A percentile compares a stretch with the other conserved stretches of the same genome.
These are phyloP conservation scores for Baccha elongata DNA, from an alignment of 2,888 invertebrate genomes.

Conservation along the genomic window DNA sequence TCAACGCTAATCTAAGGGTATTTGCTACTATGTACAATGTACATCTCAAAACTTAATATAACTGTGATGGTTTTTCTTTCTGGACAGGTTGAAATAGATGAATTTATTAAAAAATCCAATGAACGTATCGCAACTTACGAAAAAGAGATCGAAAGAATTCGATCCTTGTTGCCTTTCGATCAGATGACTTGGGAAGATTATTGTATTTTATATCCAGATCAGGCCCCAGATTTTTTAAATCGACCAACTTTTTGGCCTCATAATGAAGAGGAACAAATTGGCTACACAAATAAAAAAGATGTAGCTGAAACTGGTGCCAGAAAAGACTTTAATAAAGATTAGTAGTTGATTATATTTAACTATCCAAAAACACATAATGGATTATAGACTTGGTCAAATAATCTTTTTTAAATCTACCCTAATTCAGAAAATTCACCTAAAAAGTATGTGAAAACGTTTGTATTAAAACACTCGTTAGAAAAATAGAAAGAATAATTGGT, in stretches of 20 bases:
- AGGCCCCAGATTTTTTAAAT: conserved; percentile 87
- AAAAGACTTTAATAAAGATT: too few species aligned
- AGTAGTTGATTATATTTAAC: too few species aligned
- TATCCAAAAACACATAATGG: too few species aligned
- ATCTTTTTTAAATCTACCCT: too few species aligned
- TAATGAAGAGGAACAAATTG: conserved; percentile 85
- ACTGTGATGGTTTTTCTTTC: too few species aligned
- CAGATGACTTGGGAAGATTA: conserved; percentile 95
- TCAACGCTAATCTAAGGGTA: conserved; percentile 85
- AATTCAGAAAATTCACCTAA: too few species aligned
- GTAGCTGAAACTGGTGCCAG: neutral
- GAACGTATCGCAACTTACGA: conserved; percentile 82
- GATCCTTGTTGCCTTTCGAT: conserved; percentile 87
- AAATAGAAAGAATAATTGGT: too few species aligned
- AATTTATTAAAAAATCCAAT: conserved; percentile 76
- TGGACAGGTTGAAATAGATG: conserved; percentile 64
- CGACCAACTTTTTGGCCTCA: conserved; percentile 94
- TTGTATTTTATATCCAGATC: conserved; percentile 88
- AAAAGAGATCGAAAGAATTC: conserved; percentile 85
- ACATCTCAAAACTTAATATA: neutral
- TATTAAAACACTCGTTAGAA: too few species aligned
- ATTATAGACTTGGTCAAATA: too few species aligned
- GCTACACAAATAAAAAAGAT: too few species aligned
- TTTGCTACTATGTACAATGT: neutral
- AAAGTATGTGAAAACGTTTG: too few species aligned